Evolutionary conservation across 2,888 invertebrate genomes (phyloP), one percentile per base, ranked within the genome.

Genomic region (Aspidiotus destructor): DNA sequence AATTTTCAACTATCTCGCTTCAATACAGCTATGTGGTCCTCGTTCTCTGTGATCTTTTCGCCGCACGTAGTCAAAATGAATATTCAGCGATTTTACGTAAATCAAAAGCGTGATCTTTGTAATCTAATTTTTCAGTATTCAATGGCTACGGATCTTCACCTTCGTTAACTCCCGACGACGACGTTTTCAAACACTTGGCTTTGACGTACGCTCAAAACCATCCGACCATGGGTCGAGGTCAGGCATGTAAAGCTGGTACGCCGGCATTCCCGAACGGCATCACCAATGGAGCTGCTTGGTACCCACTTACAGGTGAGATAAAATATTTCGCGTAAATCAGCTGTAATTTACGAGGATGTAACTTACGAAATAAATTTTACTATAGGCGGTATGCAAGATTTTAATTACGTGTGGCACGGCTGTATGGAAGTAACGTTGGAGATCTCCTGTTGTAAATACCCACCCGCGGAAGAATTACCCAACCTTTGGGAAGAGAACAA

Each of bases 71-170:
- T 28, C 5, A 5, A 28, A 28, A 28, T 28, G 28, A 28, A 28
- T 28, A 28, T 28, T 28, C 6, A 48, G 48, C 48, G 48, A n/a
- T 48, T 48, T 13, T 48, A 48, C 48, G 6, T 48, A 48, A 48
- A n/a, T 48, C n/a, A 11, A n/a, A 48, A 11, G n/a, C 11, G 10
- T n/a, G 48, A n/a, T 48, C 10, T 48, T 13, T 48, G 3, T 48
- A n/a, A 48, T 48, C n/a, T 52, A 11, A 16, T 13, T 69, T 72
- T 74, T 79, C 82, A 91, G 91, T 91, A 80, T 91, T 92, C 81
- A 89, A 91, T 82, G 89, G 86, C 77, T 89, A 88, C 76, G 84
- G 87, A 44, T 87, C 89, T 71, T 81, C 87, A 2, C 78, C 80
- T 41, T 81, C 82, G 15, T 73, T 80, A 68, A 80, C 83, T n/a